phyloP scores from a whole-genome alignment of 1,140 invertebrate species.

The Pantala flavescens region DNA sequence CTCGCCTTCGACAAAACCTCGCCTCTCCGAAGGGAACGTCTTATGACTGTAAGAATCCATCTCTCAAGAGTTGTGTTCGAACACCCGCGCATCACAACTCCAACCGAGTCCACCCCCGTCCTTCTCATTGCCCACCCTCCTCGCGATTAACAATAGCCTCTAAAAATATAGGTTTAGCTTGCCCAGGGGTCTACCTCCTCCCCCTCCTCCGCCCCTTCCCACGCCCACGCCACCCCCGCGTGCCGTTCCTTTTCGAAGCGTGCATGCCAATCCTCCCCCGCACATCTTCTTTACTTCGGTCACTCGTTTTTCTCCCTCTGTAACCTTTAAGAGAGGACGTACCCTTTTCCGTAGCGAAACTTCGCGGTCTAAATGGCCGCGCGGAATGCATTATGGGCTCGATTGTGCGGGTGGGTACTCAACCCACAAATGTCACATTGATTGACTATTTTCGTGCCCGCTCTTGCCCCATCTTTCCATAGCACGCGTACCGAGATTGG shows the following conservation, averaged over 20 bases:
- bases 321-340: background rate
- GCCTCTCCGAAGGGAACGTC: no score
- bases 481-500: no score
- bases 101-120: background rate
- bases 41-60: no score
- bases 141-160: background rate
- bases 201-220: background rate
- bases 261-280: background rate
- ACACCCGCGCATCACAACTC: background rate
- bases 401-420: no score
- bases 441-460: no score
- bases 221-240: background rate
- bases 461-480: no score
- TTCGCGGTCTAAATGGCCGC: background rate
- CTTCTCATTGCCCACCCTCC: background rate
- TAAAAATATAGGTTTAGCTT: constrained; percentile 10
- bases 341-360: background rate
- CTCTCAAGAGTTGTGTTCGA: no score
- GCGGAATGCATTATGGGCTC: background rate
- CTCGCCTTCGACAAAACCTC: no score
- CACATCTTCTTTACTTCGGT: background rate
- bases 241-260: background rate
- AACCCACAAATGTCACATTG: no score
- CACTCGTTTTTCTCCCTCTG: background rate
- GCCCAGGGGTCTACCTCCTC: background rate